Percentiles rank a stretch among this genome's conserved stretches.
Conservation (phyloP, 2,113 vertebrate genomes). For the Myodes glareolus region DNA sequence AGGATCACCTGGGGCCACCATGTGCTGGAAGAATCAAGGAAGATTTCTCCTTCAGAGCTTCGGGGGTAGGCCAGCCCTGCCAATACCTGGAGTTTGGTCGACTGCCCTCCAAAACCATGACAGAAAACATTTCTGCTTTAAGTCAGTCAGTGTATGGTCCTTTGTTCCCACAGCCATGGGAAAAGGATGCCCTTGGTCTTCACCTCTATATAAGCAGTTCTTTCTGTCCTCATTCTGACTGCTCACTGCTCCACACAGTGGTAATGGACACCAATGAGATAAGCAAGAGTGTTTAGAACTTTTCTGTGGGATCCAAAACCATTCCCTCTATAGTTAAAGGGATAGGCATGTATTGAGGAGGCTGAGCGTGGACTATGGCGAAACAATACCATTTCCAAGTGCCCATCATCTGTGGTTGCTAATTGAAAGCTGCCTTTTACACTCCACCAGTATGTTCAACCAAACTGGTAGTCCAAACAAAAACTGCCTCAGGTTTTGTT, state of each 20-base stretch:
- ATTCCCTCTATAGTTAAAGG: not conserved
- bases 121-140: not conserved
- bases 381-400: not conserved
- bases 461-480: not conserved
- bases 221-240: not conserved
- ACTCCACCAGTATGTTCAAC: too few species aligned
- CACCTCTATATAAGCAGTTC: too few species aligned
- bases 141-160: not conserved
- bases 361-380: not conserved
- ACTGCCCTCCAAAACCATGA: not conserved
- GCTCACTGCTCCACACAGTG: not conserved
- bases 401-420: not conserved
- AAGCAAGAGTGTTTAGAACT: rapidly evolving
- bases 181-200: not conserved
- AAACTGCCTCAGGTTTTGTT: not conserved
- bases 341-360: not conserved
- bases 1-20: not conserved
- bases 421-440: not conserved
- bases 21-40: not conserved
- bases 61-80: rapidly evolving
- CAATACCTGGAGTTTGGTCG: not conserved
- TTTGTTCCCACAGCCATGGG: not conserved
- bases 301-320: not conserved
- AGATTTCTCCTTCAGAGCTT: not conserved
- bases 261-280: not conserved